These are phyloP conservation scores for Aselliscus stoliczkanus DNA, from an alignment of 2,797 vertebrate genomes.

Conservation along the genomic window DNA sequence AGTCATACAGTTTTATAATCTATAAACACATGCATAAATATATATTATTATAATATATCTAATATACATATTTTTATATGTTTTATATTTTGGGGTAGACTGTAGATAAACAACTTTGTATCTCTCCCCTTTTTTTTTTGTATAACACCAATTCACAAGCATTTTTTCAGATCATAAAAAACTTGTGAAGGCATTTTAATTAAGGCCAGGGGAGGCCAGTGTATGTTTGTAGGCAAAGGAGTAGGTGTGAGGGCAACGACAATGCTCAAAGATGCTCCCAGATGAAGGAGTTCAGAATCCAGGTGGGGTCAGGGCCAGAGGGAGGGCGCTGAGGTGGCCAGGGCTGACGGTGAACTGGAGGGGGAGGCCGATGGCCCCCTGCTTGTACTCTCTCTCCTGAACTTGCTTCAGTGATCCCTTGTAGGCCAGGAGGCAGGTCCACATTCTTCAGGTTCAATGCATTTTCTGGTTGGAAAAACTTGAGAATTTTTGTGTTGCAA, in stretches of 20 bases:
- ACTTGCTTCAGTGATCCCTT: neutral
- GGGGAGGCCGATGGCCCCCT: neutral
- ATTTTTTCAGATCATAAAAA: neutral
- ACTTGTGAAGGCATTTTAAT: constrained; percentile 1
- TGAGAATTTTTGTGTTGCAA: constrained; percentile 5
- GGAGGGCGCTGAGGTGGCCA: rapidly evolving
- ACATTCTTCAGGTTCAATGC: neutral
- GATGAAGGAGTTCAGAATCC: neutral
- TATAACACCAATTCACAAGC: neutral
- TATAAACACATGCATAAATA: neutral
- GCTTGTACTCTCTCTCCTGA: neutral
- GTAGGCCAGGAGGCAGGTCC: neutral
- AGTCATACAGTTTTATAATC: neutral
- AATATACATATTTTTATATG: neutral
- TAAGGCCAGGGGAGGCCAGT: neutral
- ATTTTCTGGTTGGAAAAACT: constrained; percentile 29
- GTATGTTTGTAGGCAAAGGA: neutral
- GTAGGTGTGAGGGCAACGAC: neutral
- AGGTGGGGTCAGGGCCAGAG: neutral
- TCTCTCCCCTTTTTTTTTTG: neutral
- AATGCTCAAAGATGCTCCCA: neutral
- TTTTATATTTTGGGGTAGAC: neutral
- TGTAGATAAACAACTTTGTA: neutral
- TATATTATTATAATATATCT: neutral
- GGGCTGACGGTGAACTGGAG: neutral